Base-by-base conservation (phyloP, 2,888 invertebrate species). In the Laothoe populi region DNA sequence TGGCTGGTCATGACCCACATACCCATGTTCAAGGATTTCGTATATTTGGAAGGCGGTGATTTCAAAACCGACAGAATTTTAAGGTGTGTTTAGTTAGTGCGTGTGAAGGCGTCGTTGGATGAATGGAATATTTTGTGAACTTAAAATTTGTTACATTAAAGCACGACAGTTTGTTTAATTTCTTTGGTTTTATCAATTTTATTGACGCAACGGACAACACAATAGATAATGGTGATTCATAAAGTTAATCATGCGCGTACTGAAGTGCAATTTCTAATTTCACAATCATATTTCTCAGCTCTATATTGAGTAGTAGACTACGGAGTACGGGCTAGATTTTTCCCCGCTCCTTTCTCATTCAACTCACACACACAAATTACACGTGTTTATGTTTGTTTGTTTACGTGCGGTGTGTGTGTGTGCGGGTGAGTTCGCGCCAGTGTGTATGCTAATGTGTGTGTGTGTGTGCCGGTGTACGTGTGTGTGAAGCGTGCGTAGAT, bases 1-100 rank as follows among this genome's bases (percentile, higher is more conserved):
- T 90, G 84, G 87, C 89, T 90, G 90, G 73, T 90, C 91, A 88
- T 92, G 92, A 91, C 92, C 92, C 84, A 92, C 90, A 87, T 92
- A 75, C 66, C 79, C 81, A 82, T 82, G 88, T 89, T 91, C 91
- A 92, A 92, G 92, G 92, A 92, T 91, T 91, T 89, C 86, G 87
- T 90, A 89, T 89, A 91, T 92, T 92, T 91, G 90, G 90, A 88
- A 90, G 89, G 81, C 79, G 82, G 81, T 77, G 86, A 92, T 92
- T 92, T 86, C 91, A 88, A 91, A 92, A 90, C 82, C 71, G 76
- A 74, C 80, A 81, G 82, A 86, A 82, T 85, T 82, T 86, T 83
- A 83, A 87, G 82, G 82, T 73, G 80, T 78, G 82, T 83, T 84
- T 84, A 81, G 80, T 86, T 88, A 87, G 82, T 81, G 74, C 73